phyloP scores from a whole-genome alignment of 2,888 invertebrate genomes.

The Catonia carolina region DNA sequence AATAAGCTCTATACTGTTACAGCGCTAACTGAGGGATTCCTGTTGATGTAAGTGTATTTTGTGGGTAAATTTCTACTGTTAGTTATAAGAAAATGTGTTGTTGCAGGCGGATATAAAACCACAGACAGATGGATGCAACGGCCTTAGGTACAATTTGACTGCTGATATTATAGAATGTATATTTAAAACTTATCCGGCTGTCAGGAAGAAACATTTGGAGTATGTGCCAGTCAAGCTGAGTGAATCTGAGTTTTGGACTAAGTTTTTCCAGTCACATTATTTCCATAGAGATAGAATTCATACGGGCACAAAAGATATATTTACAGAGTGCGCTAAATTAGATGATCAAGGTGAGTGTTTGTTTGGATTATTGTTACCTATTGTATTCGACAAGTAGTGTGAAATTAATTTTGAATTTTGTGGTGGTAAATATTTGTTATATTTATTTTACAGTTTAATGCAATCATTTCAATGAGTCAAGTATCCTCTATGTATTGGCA shows the following conservation, averaged over 20 bases:
- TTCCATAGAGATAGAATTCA: constrained; percentile 90
- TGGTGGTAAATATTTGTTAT: background rate
- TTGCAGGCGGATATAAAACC: constrained; percentile 92
- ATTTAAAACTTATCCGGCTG: constrained; percentile 98
- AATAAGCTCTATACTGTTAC: no score
- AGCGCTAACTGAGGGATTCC: no score
- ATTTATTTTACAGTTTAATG: background rate
- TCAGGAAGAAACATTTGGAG: constrained; percentile 92
- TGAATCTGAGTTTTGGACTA: constrained; percentile 98
- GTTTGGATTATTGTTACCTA: background rate
- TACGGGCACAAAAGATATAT: constrained; percentile 87
- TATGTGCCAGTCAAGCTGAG: constrained; percentile 92
- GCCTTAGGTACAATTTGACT: constrained; percentile 93
- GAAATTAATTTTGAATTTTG: background rate
- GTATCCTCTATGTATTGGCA: no score
- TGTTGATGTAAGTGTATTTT: no score
- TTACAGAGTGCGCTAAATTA: constrained; percentile 94
- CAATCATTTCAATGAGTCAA: constrained; percentile 11
- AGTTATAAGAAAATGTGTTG: no score
- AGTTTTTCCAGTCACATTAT: constrained; percentile 99
- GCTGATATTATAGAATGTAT: constrained; percentile 96
- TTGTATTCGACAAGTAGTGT: background rate
- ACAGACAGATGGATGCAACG: constrained; percentile 93
- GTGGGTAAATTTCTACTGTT: no score
- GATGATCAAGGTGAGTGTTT: constrained; percentile 65